phyloP scores from a whole-genome alignment of 2,888 invertebrate species.

The Plagodis dolabraria region DNA sequence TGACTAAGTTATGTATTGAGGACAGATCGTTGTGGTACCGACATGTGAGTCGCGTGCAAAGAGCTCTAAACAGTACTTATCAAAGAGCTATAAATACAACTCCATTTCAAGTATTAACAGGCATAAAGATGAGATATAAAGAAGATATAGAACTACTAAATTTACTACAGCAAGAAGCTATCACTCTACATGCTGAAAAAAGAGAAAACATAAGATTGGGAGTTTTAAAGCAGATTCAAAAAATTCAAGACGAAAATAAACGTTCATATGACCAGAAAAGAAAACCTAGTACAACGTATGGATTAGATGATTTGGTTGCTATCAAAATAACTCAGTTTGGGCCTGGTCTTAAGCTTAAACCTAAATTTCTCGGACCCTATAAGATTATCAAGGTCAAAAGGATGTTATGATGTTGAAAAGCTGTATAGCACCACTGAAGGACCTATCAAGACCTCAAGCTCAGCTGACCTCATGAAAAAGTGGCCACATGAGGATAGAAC shows the following conservation, averaged over 20 bases:
- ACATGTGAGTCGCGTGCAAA: conserved; percentile 20
- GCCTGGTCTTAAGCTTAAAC: conserved; percentile 23
- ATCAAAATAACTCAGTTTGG: conserved; percentile 35
- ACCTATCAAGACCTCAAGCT: neutral
- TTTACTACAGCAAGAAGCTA: conserved; percentile 22
- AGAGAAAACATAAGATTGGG: conserved; percentile 19
- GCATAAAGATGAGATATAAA: conserved; percentile 7
- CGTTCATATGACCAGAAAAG: conserved; percentile 12
- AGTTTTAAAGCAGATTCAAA: conserved; percentile 23
- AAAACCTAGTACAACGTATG: conserved; percentile 15
- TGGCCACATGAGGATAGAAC: neutral
- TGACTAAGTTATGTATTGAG: conserved; percentile 23
- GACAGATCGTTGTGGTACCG: conserved; percentile 13
- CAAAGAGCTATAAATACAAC: conserved; percentile 28
- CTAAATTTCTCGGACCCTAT: conserved; percentile 28
- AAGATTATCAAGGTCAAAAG: conserved; percentile 12
- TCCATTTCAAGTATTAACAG: conserved; percentile 9
- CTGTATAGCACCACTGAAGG: neutral
- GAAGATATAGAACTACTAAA: conserved; percentile 19
- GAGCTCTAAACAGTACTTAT: conserved; percentile 12
- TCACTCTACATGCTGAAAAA: conserved; percentile 1
- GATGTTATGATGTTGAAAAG: conserved; percentile 22
- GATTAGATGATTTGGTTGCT: conserved; percentile 28
- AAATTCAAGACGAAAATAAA: conserved; percentile 25
- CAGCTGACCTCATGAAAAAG: neutral